Conservation (phyloP, 2,113 vertebrate species). For the Lethenteron camtschaticum region DNA sequence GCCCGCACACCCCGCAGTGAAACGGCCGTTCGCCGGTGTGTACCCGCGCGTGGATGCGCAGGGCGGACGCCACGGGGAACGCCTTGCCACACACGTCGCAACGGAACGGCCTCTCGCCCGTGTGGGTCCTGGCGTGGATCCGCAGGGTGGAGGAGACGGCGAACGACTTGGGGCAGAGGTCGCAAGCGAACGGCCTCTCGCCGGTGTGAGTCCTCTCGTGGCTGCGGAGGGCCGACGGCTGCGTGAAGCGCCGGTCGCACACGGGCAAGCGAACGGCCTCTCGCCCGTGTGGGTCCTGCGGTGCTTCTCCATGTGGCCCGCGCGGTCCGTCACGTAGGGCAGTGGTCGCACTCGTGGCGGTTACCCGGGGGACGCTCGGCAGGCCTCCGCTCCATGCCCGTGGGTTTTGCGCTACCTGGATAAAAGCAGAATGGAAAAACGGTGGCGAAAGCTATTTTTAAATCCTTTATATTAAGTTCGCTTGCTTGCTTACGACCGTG, state of each 20-base stretch:
- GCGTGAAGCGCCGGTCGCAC: not conserved
- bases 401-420: too few relatives aligned
- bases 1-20: not conserved
- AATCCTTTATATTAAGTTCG: too few relatives aligned
- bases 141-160: not conserved
- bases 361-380: too few relatives aligned
- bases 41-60: not conserved
- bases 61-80: not conserved
- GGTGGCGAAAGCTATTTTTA: too few relatives aligned
- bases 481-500: too few relatives aligned
- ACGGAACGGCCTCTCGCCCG: not conserved
- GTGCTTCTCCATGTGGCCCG: constrained; percentile 5
- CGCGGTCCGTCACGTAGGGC: too few relatives aligned
- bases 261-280: not conserved
- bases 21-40: not conserved
- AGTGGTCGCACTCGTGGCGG: too few relatives aligned
- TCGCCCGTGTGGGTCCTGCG: constrained; percentile 3
- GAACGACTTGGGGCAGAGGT: not conserved
- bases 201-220: not conserved
- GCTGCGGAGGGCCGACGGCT: not conserved
- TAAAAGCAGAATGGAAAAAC: too few relatives aligned
- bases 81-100: not conserved
- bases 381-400: too few relatives aligned
- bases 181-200: not conserved
- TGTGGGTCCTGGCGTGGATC: not conserved